Base-by-base conservation (phyloP, 1,140 invertebrate genomes). In the Trichonephila clavata region DNA sequence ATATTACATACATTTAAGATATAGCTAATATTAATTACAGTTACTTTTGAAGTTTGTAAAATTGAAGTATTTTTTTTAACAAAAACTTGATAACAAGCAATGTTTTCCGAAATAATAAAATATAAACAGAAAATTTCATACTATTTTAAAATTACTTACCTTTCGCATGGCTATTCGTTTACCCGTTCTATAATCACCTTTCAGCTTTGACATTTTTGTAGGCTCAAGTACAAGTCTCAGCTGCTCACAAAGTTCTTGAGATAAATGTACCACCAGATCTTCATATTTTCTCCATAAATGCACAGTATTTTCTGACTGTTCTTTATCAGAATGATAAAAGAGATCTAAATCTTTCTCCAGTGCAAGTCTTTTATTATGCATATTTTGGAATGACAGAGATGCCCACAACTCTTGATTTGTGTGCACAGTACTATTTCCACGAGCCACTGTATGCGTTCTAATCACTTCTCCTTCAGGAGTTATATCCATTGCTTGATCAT, bases 161-260 rank as follows among this genome's bases (percentile, higher is more conserved):
- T 99, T 99, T 80, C 99, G 97, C 99, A 99, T 99, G 96, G 99
- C 99, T 27, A 99, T 97, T 59, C 99, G 96, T 94, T 98, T 98
- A 10, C 99, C 99, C 2, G 98, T 99, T 93, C 98, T 97, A 95
- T 99, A 99, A 96, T 99, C 99, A 94, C 98, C 98, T 94, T 98
- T 98, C 14, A 99, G 96, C 94, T 98, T 97, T 0, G 98, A 98
- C 0, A 98, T 98, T 95, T 98, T 97, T 0, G 98, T 99, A 1
- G 99, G 99, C 96, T 99, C 99, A 21, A 99, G 96, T 65, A 99
- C 98, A 0, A 99, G 96, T 86, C 99, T 96, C 57, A 99, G 96
- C 95, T 99, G 98, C 96, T 99, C 99, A 94, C 98, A 99, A 13
- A 99, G 96, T 94, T 99, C 98, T 90, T 98, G 97, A 0, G 99